These are phyloP conservation scores for Hypomecis punctinalis DNA, from an alignment of 2,888 invertebrate species.

Conservation along the genomic window DNA sequence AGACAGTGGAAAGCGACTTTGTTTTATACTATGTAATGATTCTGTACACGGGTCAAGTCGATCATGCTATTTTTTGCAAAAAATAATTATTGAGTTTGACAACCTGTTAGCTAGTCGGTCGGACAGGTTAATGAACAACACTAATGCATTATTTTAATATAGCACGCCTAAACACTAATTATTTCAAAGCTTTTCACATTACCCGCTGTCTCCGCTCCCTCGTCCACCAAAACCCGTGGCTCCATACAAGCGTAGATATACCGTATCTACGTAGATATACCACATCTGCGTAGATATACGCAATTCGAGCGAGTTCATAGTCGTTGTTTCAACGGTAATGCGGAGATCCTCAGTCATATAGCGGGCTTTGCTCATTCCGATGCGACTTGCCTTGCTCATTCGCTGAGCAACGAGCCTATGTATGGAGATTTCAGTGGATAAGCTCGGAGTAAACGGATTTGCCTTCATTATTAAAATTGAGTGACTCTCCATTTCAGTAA, in stretches of 20 bases:
- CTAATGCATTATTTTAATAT: neutral
- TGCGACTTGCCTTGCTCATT: slow-evolving; percentile 21
- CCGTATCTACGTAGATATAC: slow-evolving; percentile 22
- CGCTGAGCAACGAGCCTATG: slow-evolving; percentile 12
- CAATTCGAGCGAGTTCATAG: slow-evolving; percentile 56
- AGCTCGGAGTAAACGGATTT: neutral
- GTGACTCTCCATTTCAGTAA: too few relatives aligned
- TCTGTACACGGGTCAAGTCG: too few relatives aligned
- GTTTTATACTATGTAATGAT: too few relatives aligned
- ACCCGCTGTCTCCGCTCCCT: slow-evolving; percentile 21
- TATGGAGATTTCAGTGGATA: slow-evolving; percentile 13
- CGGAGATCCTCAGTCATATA: slow-evolving; percentile 42
- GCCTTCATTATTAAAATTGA: too few relatives aligned
- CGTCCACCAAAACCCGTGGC: slow-evolving; percentile 24
- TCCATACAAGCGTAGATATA: too few relatives aligned
- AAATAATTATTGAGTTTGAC: too few relatives aligned
- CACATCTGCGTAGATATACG: slow-evolving; percentile 45
- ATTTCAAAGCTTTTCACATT: slow-evolving; percentile 1
- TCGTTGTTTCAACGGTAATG: slow-evolving; percentile 59
- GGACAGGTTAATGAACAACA: too few relatives aligned
- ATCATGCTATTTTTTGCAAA: too few relatives aligned
- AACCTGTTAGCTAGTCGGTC: too few relatives aligned
- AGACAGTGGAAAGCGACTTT: too few relatives aligned
- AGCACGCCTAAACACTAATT: neutral
- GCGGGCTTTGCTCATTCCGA: slow-evolving; percentile 21